These are phyloP conservation scores for Nyctibius bracteatus DNA, from an alignment of 2,113 vertebrate genomes.

Conservation along the genomic window DNA sequence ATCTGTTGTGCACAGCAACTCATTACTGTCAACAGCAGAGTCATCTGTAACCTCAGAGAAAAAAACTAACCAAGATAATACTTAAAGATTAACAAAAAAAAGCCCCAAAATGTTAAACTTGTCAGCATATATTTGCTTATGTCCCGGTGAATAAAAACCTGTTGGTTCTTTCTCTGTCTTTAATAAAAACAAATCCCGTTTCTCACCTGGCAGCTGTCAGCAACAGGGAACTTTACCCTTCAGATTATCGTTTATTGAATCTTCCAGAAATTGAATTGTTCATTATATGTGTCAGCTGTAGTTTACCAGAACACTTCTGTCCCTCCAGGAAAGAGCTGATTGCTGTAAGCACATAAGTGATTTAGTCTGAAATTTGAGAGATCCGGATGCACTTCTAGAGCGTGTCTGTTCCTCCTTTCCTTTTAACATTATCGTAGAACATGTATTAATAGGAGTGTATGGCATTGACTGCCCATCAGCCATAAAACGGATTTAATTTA, in stretches of 20 bases:
- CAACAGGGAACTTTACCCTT: background rate
- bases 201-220: slow-evolving; percentile 46
- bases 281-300: slow-evolving; percentile 19
- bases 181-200: slow-evolving; percentile 22
- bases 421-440: background rate
- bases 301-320: background rate
- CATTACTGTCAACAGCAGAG: background rate
- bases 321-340: background rate
- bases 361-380: background rate
- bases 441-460: background rate
- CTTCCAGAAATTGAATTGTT: slow-evolving; percentile 50
- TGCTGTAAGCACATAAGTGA: background rate
- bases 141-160: background rate
- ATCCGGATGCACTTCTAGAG: background rate
- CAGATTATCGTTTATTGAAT: slow-evolving; percentile 49
- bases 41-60: background rate
- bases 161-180: background rate
- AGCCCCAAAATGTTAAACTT: background rate
- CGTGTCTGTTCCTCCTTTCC: background rate
- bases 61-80: background rate
- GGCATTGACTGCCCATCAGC: background rate
- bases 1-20: background rate
- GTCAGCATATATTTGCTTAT: background rate
- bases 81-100: background rate
- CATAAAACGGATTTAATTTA: background rate